Conservation (phyloP, 2,113 vertebrate genomes). For the Sebastes fasciatus region DNA sequence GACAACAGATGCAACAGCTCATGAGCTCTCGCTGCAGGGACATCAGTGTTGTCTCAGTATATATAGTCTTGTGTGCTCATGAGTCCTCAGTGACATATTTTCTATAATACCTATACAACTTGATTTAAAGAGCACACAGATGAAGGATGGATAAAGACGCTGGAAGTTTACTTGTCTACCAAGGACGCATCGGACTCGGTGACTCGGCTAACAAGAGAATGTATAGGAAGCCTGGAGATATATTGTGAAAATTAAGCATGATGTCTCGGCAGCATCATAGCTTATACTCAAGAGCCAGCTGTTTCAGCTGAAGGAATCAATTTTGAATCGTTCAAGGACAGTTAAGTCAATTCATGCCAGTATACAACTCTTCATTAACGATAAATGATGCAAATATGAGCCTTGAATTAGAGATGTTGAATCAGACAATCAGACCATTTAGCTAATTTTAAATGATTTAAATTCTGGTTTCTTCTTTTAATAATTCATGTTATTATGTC, state of each 20-base stretch:
- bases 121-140: conserved; percentile 44
- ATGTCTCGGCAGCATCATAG: conserved; percentile 10
- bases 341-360: neutral
- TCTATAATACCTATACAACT: neutral
- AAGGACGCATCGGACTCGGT: neutral
- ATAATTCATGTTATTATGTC: neutral
- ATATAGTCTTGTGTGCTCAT: conserved; percentile 14
- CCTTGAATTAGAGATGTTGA: neutral
- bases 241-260: neutral
- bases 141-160: conserved; percentile 38
- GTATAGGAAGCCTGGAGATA: neutral
- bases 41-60: conserved; percentile 5
- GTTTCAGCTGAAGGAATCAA: neutral
- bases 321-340: neutral
- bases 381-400: neutral
- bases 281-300: neutral
- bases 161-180: conserved; percentile 21
- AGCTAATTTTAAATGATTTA: neutral
- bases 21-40: conserved; percentile 17
- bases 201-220: conserved; percentile 9
- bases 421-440: neutral
- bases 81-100: conserved; percentile 25
- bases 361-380: neutral
- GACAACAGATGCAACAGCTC: conserved; percentile 13
- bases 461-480: neutral